phyloP scores from a whole-genome alignment of 2,113 vertebrate genomes.

The Passer domesticus region DNA sequence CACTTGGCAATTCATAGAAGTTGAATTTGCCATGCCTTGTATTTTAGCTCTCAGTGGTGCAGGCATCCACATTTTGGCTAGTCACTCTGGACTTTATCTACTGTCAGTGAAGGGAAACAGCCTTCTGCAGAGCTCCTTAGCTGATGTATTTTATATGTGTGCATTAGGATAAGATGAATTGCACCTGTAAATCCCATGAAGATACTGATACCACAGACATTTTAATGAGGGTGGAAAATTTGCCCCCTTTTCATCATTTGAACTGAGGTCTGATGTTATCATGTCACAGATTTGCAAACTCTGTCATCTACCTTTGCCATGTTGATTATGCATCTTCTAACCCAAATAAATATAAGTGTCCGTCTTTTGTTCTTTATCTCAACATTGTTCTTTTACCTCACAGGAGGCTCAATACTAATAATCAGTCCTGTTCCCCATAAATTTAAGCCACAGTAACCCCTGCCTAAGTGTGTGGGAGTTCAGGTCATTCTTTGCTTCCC shows the following conservation, averaged over 20 bases:
- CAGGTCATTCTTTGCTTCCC: not conserved
- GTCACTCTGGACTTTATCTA: not conserved
- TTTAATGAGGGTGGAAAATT: not conserved
- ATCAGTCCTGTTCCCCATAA: not conserved
- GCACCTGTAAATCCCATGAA: not conserved
- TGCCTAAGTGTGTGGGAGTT: not conserved
- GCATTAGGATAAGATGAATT: not conserved
- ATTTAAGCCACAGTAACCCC: not conserved
- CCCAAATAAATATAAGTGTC: not conserved
- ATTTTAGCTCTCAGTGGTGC: not conserved
- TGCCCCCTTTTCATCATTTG: not conserved
- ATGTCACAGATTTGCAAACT: not conserved
- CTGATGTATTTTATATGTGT: not conserved
- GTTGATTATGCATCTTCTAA: not conserved
- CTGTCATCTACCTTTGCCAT: not conserved
- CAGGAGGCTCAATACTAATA: not conserved
- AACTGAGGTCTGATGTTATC: not conserved
- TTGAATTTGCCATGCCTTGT: not conserved
- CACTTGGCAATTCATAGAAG: not conserved
- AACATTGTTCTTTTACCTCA: not conserved
- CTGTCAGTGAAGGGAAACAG: not conserved
- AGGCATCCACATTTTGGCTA: not conserved
- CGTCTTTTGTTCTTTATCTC: constrained; percentile 17
- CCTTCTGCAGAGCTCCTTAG: not conserved
- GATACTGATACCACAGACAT: not conserved